Evolutionary conservation across 2,113 vertebrate species (phyloP).

Genomic region (Patagioenas fasciata): DNA sequence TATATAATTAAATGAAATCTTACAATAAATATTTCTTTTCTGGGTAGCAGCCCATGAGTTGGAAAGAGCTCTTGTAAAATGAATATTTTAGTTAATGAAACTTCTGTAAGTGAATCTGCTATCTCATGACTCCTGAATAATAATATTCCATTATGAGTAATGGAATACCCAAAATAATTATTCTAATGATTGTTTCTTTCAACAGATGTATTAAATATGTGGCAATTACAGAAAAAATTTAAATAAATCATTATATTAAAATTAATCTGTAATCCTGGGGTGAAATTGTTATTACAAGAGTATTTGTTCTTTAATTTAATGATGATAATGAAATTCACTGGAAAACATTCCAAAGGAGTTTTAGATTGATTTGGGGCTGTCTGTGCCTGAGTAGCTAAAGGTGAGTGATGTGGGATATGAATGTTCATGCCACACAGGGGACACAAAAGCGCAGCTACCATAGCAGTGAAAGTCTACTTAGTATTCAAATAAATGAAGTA

Average conservation of each 20-base stretch:
- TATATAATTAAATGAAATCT: constrained; percentile 10
- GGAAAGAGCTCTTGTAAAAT: neutral
- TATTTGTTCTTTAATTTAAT: neutral
- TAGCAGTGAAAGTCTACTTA: neutral
- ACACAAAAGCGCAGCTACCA: neutral
- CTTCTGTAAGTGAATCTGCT: constrained; percentile 14
- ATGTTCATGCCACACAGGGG: neutral
- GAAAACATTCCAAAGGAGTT: neutral
- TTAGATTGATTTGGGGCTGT: neutral
- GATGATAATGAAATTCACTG: neutral
- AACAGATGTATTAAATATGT: constrained; percentile 8
- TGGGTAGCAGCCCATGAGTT: neutral
- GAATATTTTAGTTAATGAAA: constrained; percentile 29
- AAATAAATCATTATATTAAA: constrained; percentile 26
- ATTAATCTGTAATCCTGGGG: neutral
- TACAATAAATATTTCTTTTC: constrained; percentile 29
- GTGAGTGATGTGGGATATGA: neutral
- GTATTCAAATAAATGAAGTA: neutral
- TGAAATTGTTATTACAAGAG: neutral
- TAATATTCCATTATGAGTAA: neutral
- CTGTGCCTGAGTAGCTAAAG: neutral
- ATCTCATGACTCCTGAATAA: neutral
- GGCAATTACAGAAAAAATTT: neutral
- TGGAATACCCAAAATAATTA: neutral
- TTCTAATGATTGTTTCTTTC: neutral